phyloP scores from a whole-genome alignment of 2,888 invertebrate genomes.

The Chloroclysta siterata region DNA sequence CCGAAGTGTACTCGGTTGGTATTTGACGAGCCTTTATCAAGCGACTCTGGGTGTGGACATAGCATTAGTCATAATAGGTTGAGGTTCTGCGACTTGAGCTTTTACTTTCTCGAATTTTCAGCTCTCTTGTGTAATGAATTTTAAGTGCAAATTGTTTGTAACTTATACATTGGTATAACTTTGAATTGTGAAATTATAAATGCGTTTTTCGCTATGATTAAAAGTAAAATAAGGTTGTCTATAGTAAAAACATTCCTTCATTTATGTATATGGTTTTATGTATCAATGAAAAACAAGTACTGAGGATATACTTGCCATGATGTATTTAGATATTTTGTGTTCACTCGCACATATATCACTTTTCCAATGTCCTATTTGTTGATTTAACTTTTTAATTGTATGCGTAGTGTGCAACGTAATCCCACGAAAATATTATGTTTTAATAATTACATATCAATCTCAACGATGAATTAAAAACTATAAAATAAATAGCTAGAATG shows the following conservation, averaged over 20 bases:
- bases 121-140: slow-evolving; percentile 40
- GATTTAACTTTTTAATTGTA: not conserved
- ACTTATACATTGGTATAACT: slow-evolving; percentile 22
- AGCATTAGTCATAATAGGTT: slow-evolving; percentile 30
- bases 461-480: slow-evolving; percentile 25
- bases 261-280: slow-evolving; percentile 7
- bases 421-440: slow-evolving; percentile 20
- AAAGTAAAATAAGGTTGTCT: slow-evolving; percentile 6
- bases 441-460: slow-evolving; percentile 29
- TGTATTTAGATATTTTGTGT: slow-evolving; percentile 21
- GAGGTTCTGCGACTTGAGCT: slow-evolving; percentile 25
- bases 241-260: slow-evolving; percentile 26
- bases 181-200: slow-evolving; percentile 11
- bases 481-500: slow-evolving; percentile 35
- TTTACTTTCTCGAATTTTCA: slow-evolving; percentile 37
- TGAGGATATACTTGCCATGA: slow-evolving; percentile 27
- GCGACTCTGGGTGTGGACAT: slow-evolving; percentile 32
- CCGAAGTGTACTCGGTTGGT: slow-evolving; percentile 20
- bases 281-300: slow-evolving; percentile 17
- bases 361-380: slow-evolving; percentile 1
- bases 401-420: slow-evolving; percentile 16
- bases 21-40: slow-evolving; percentile 21
- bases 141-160: slow-evolving; percentile 20
- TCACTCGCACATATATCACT: not conserved
- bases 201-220: slow-evolving; percentile 7